Evolutionary conservation across 1,140 invertebrate genomes (phyloP).

Genomic region (Orussus abietinus): DNA sequence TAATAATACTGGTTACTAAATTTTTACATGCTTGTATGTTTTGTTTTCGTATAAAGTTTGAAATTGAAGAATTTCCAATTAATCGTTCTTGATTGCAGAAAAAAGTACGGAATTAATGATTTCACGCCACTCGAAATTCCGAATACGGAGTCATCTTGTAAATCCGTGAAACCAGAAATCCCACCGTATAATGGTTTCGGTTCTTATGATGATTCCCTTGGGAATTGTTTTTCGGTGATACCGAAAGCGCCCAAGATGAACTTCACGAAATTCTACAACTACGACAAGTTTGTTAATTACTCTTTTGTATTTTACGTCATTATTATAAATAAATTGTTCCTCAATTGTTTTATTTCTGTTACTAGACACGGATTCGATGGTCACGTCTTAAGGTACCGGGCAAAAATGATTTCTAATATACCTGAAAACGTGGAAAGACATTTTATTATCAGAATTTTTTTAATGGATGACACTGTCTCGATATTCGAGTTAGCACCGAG

Average conservation of each 20-base stretch:
- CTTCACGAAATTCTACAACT: conserved; percentile 76
- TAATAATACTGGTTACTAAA: too few relatives aligned
- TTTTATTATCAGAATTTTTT: conserved; percentile 79
- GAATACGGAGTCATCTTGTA: conserved; percentile 38
- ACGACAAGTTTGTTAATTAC: conserved; percentile 60
- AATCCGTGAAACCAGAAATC: conserved; percentile 53
- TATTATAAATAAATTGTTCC: not conserved
- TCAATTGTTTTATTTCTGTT: conserved; percentile 1
- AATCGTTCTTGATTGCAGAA: conserved; percentile 25
- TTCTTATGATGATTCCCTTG: conserved; percentile 79
- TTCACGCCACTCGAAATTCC: conserved; percentile 58
- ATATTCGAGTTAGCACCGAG: conserved; percentile 72
- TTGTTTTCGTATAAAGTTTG: too few relatives aligned
- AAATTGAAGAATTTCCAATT: too few relatives aligned
- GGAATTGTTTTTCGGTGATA: conserved; percentile 74
- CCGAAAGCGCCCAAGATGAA: conserved; percentile 73
- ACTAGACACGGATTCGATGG: conserved; percentile 67
- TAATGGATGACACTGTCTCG: conserved; percentile 79
- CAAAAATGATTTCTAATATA: conserved; percentile 68
- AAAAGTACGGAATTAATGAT: conserved; percentile 54
- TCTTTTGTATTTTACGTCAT: not conserved
- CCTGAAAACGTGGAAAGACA: conserved; percentile 64
- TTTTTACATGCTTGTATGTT: too few relatives aligned
- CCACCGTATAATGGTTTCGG: conserved; percentile 90
- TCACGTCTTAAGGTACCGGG: conserved; percentile 74